Evolutionary conservation across 2,888 invertebrate species (phyloP), one percentile per base, ranked within the genome.

Genomic region (Dicyrtoma fusca): DNA sequence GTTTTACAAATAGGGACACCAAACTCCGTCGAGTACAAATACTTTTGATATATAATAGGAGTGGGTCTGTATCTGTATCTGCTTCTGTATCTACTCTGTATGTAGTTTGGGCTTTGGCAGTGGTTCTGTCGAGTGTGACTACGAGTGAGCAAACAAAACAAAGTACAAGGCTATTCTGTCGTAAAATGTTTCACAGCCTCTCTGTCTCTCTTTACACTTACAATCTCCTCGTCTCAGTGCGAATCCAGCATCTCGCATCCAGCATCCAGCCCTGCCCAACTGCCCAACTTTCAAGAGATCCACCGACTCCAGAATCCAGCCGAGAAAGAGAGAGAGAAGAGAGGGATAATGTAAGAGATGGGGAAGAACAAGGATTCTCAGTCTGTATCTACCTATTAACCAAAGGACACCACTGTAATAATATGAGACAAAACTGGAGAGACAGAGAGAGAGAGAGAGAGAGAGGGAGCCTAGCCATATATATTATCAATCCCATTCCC

Each of bases 191-290:
- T 49, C 49, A 49, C 49, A 14, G 49, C 17, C 49, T 49, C 6
- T 49, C 14, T 49, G n/a, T 49, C 49, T 49, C 45, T 49, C 49
- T 14, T n/a, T n/a, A n/a, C n/a, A n/a, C n/a, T n/a, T n/a, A n/a
- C n/a, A n/a, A n/a, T 4, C 49, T 49, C 13, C 49, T 19, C 14
- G 49, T 49, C 14, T 14, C 49, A 45, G 45, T n/a, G n/a, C n/a
- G n/a, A n/a, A n/a, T n/a, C n/a, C n/a, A n/a, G n/a, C n/a, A n/a
- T 17, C 49, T 11, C 49, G 11, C 21, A 23, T 23, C 57, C 57
- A 57, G 25, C 14, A 26, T n/a, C n/a, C n/a, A n/a, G n/a, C n/a
- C n/a, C n/a, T n/a, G n/a, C n/a, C n/a, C n/a, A 49, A 17, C 49
- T 49, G 19, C 53, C 53, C 53, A 53, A 53, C 34, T 34, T 34